Conservation (phyloP, 2,113 vertebrate genomes). For the Mirza zaza region DNA sequence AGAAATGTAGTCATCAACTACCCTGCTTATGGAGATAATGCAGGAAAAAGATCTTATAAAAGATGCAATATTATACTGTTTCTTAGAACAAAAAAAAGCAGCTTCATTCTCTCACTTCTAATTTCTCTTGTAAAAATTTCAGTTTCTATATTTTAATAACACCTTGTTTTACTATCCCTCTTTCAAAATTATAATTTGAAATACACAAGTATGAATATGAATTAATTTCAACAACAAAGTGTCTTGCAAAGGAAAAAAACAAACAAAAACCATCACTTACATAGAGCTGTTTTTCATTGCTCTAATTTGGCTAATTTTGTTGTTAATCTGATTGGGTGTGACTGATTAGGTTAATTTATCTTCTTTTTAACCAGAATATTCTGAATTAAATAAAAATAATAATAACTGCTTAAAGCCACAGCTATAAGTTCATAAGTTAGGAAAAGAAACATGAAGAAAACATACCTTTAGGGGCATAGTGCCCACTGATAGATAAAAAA, state of each 20-base stretch:
- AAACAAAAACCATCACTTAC: background rate
- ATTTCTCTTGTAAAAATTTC: background rate
- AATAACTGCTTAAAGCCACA: background rate
- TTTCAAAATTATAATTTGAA: background rate
- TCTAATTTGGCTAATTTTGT: background rate
- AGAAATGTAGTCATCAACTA: background rate
- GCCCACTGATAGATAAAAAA: background rate
- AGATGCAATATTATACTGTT: background rate
- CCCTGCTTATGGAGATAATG: background rate
- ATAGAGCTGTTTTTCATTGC: background rate
- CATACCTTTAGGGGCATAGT: background rate
- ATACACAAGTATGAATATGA: background rate
- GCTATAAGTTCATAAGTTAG: background rate
- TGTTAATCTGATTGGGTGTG: background rate
- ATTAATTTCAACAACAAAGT: background rate
- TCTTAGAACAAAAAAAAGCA: background rate
- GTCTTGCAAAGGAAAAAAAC: background rate
- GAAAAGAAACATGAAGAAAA: background rate
- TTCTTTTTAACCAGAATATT: background rate
- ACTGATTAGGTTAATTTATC: background rate
- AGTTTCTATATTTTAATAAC: background rate
- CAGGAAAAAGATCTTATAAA: background rate
- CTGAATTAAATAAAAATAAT: constrained; percentile 23
- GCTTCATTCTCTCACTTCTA: background rate
- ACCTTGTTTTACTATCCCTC: background rate